Evolutionary conservation across 1,140 invertebrate species (phyloP).

Genomic region (Papilio helenus): DNA sequence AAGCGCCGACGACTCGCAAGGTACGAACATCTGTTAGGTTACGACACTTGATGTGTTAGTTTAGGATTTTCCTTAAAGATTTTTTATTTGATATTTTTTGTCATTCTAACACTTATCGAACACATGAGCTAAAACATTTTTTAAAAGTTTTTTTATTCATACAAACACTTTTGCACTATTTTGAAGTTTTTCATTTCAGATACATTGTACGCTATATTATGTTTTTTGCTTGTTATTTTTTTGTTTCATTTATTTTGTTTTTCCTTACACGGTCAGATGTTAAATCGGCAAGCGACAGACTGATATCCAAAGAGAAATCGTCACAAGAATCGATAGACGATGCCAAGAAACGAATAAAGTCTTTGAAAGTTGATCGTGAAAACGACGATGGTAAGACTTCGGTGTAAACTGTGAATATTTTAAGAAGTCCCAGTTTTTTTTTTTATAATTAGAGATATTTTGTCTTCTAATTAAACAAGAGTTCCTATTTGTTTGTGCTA

Average conservation of each 20-base stretch:
- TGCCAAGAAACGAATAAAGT: slow-evolving; percentile 74
- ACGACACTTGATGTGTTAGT: background rate
- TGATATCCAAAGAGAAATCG: slow-evolving; percentile 67
- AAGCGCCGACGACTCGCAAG: slow-evolving; percentile 74
- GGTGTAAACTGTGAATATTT: background rate
- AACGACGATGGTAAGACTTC: slow-evolving; percentile 77
- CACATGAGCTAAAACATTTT: background rate
- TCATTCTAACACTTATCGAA: background rate
- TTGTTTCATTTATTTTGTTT: slow-evolving; percentile 54
- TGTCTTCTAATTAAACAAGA: slow-evolving; percentile 13
- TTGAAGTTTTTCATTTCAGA: background rate
- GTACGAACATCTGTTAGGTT: slow-evolving; percentile 46
- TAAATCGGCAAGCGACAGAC: slow-evolving; percentile 63
- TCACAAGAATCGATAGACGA: slow-evolving; percentile 74
- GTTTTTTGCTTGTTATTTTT: slow-evolving; percentile 40
- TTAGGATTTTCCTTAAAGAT: background rate
- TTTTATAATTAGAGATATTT: slow-evolving; percentile 28
- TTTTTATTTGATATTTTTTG: background rate
- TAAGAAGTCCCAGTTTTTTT: background rate
- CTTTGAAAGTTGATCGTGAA: slow-evolving; percentile 77
- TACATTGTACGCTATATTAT: slow-evolving; percentile 10
- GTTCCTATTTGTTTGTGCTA: slow-evolving; percentile 33
- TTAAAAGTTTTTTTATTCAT: background rate
- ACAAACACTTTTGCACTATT: slow-evolving; percentile 7
- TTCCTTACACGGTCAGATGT: slow-evolving; percentile 55